These are phyloP conservation scores for Drosophila sulfurigaster DNA, from an alignment of 1,140 invertebrate species.

Conservation along the genomic window DNA sequence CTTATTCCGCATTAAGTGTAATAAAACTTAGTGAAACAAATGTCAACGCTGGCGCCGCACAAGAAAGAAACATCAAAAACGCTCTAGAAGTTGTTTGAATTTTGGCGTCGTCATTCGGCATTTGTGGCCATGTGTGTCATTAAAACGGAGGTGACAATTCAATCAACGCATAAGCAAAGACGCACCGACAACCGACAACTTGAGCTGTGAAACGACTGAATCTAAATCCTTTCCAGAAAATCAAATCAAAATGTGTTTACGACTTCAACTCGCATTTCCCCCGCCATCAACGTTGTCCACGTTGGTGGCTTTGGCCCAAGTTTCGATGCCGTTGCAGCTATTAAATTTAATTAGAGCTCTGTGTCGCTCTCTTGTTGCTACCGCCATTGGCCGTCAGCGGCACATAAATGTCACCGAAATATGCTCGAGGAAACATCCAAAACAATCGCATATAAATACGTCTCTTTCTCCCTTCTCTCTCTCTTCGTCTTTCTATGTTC, in stretches of 20 bases:
- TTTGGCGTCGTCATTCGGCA: constrained; percentile 18
- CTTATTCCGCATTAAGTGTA: constrained; percentile 20
- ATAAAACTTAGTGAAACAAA: constrained; percentile 33
- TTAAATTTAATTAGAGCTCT: constrained; percentile 84
- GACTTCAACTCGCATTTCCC: constrained; percentile 28
- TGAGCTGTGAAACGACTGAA: constrained; percentile 52
- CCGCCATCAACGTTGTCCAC: constrained; percentile 25
- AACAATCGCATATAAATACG: constrained; percentile 3
- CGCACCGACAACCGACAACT: constrained; percentile 39
- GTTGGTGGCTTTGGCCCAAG: constrained; percentile 66
- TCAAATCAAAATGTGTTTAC: constrained; percentile 82
- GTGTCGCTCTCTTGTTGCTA: constrained; percentile 47
- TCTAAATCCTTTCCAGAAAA: constrained; percentile 72
- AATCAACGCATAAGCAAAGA: constrained; percentile 69
- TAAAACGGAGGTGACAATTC: constrained; percentile 80
- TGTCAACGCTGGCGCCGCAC: constrained; percentile 59
- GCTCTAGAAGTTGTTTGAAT: constrained; percentile 54
- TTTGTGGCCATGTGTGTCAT: constrained; percentile 41
- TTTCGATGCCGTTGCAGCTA: constrained; percentile 71
- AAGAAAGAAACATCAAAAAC: constrained; percentile 60
- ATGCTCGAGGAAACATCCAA: constrained; percentile 58
- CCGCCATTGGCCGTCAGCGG: constrained; percentile 51
- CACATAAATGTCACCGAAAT: constrained; percentile 79
- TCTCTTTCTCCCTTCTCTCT: not conserved
- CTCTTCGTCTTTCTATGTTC: constrained; percentile 7